phyloP scores from a whole-genome alignment of 30 jellyfish, hydroid and myxozoan genomes.

The Hydractinia echinata region DNA sequence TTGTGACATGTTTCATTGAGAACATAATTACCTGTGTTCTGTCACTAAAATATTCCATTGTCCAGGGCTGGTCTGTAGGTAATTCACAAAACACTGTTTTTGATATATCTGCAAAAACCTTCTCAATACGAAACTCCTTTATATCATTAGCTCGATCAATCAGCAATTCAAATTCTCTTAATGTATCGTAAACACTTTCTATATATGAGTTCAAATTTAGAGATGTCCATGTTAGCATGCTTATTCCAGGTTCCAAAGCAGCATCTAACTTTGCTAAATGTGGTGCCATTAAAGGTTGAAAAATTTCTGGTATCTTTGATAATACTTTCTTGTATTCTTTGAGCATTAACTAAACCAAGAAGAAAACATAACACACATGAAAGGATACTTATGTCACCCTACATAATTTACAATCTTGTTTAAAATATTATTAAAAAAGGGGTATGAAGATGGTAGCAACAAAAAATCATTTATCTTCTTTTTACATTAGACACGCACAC shows the following conservation, averaged over 20 bases:
- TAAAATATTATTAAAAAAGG: not conserved
- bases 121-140: slow-evolving; percentile 58
- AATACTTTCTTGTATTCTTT: slow-evolving; percentile 57
- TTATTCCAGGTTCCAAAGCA: slow-evolving; percentile 85
- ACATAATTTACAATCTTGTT: not conserved
- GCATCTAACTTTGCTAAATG: slow-evolving; percentile 78
- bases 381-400: not conserved
- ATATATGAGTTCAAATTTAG: slow-evolving; percentile 57
- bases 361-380: not conserved
- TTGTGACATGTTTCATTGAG: too few relatives aligned
- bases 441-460: too few relatives aligned
- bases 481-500: too few relatives aligned
- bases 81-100: slow-evolving; percentile 49
- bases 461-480: too few relatives aligned
- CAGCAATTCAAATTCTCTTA: slow-evolving; percentile 66
- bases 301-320: slow-evolving; percentile 47
- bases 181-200: slow-evolving; percentile 64
- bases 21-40: slow-evolving; percentile 49
- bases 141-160: slow-evolving; percentile 79
- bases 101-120: slow-evolving; percentile 55
- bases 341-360: slow-evolving; percentile 53
- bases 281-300: slow-evolving; percentile 72
- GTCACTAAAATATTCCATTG: slow-evolving; percentile 60
- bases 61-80: slow-evolving; percentile 71
- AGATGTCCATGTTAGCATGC: slow-evolving; percentile 88